These are phyloP conservation scores for Ondatra zibethicus DNA, from an alignment of 2,113 vertebrate species.

Conservation along the genomic window DNA sequence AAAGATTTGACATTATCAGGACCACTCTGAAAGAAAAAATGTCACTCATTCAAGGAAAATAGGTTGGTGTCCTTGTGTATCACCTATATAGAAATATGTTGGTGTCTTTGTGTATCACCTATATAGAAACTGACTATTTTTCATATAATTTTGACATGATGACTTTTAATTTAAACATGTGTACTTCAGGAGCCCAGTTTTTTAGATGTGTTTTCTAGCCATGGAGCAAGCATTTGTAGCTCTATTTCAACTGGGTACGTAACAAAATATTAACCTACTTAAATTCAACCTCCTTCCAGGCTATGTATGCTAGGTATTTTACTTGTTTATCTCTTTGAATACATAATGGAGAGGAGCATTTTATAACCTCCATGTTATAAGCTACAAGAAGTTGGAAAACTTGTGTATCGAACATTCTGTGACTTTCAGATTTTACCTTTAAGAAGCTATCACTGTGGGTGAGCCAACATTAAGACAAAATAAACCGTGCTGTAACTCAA, in stretches of 20 bases:
- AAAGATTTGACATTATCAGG: slow-evolving; percentile 11
- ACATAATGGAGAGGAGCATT: background rate
- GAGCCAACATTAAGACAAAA: background rate
- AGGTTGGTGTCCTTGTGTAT: background rate
- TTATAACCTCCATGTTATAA: background rate
- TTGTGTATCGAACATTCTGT: background rate
- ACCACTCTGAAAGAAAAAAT: slow-evolving; percentile 31
- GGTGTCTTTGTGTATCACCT: background rate
- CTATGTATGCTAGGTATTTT: background rate
- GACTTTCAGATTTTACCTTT: slow-evolving; percentile 42
- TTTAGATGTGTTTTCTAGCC: background rate
- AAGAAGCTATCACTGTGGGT: slow-evolving; percentile 24
- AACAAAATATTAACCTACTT: background rate
- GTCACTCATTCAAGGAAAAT: background rate
- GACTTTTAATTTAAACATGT: slow-evolving; percentile 15
- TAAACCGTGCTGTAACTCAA: background rate
- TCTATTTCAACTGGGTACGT: background rate
- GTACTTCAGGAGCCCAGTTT: background rate
- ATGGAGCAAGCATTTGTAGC: background rate
- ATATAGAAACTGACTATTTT: background rate
- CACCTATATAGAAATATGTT: background rate
- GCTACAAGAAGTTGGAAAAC: background rate
- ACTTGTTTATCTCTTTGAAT: slow-evolving; percentile 20
- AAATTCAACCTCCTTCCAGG: slow-evolving; percentile 1
- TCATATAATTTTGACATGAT: background rate